Base-by-base conservation (phyloP, 2,888 invertebrate genomes). In the Apoda limacodes region DNA sequence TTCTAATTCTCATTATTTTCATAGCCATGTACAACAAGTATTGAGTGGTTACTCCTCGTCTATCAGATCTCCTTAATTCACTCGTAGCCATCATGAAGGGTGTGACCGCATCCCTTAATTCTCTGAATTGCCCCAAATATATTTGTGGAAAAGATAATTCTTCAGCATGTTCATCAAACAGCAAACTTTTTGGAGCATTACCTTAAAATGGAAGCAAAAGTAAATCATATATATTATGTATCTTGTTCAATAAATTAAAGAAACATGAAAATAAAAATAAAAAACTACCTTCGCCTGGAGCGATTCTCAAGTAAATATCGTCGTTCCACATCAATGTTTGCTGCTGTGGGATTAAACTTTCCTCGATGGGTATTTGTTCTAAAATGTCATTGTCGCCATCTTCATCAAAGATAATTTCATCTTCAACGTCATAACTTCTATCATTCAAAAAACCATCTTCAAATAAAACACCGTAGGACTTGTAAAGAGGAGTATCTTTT, bases 41-140 rank as follows among this genome's bases (percentile, higher is more conserved):
- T 12, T 54, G 34, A 9, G 58, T 58, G 2, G 38, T 39, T n/a
- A 46, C 51, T 14, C 42, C 60, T 25, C 60, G 55, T 27, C 58
- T 27, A 37, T 63, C 60, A 30, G 41, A 28, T 13, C 57, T 32
- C 27, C 57, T 15, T 5, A 60, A 6, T 46, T 60, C 59, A 41
- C 54, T 58, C 3, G 54, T 14, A 13, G 55, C 52, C 32, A 52
- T 50, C 49, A 45, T 47, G 30, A 42, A 59, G 9, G 50, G 44
- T 25, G 51, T 55, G 27, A 53, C 25, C 1, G 31, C 46, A 9
- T 45, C 40, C 13, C 30, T 32, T 31, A 54, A 60, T 15, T 7
- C 20, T 25, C 58, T 26, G 15, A 43, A 42, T 15, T 57, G 38
- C 9, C 60, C 60, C 4, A 45, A 31, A 41, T 62, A 64, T 20